Conservation (phyloP, 2,797 vertebrate genomes). For the Ibycter americanus region DNA sequence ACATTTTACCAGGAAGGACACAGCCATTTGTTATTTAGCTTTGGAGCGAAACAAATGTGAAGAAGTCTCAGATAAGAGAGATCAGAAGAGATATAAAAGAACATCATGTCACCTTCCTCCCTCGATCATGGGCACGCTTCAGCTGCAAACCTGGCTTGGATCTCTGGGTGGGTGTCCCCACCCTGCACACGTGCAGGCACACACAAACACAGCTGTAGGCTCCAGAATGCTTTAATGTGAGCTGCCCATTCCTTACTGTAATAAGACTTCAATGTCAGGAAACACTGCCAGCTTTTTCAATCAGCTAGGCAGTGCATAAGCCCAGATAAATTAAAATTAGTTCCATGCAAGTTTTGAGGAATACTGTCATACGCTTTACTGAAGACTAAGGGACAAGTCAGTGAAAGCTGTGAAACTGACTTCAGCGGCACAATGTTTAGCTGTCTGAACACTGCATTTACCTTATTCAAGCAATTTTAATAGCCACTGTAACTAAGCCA, state of each 20-base stretch:
- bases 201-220: neutral
- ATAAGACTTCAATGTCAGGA: neutral
- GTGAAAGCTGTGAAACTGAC: neutral
- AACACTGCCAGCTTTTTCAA: neutral
- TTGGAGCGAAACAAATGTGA: conserved; percentile 4
- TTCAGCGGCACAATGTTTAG: neutral
- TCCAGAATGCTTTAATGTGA: neutral
- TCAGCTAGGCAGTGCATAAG: neutral
- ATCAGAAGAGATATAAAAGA: neutral
- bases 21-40: conserved; percentile 33
- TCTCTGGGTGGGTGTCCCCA: neutral
- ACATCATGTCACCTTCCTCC: neutral
- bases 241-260: neutral
- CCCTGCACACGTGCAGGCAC: fast-evolving
- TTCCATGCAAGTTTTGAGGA: conserved; percentile 23
- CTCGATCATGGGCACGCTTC: fast-evolving
- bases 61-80: neutral
- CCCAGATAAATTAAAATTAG: conserved; percentile 30
- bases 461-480: neutral
- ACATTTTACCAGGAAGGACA: conserved; percentile 54
- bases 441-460: neutral
- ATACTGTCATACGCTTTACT: neutral
- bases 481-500: neutral
- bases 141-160: neutral
- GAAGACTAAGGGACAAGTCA: conserved; percentile 14